A percentile compares a stretch with the other conserved stretches of the same genome.
Evolutionary conservation across 2,888 invertebrate genomes (phyloP).

Genomic region (Colletes collaris): DNA sequence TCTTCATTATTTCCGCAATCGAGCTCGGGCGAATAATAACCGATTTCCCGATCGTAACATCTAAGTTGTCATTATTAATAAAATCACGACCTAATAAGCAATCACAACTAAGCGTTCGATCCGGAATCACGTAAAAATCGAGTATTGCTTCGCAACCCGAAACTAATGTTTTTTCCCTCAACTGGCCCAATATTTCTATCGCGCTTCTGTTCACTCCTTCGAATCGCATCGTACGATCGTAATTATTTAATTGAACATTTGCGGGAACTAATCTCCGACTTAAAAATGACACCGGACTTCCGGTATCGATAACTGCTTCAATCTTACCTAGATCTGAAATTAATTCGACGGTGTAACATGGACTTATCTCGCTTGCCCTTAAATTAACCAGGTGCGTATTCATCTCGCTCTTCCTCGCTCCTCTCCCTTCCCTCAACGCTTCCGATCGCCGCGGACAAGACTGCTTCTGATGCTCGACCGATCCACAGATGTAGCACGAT

Average conservation of each 20-base stretch:
- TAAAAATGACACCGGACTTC: slow-evolving; percentile 22
- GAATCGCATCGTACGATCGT: not conserved
- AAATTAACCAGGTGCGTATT: slow-evolving; percentile 10
- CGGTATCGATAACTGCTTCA: slow-evolving; percentile 8
- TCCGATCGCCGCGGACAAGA: not conserved
- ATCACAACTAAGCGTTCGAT: not conserved
- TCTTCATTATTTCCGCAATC: not conserved
- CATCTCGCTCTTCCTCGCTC: not conserved
- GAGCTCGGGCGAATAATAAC: no score
- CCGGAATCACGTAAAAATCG: slow-evolving; percentile 15
- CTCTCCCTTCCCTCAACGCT: not conserved
- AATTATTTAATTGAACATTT: not conserved
- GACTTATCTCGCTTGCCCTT: not conserved
- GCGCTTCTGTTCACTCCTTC: slow-evolving; percentile 17
- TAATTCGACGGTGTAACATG: not conserved
- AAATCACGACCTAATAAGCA: slow-evolving; percentile 30
- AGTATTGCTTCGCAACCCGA: not conserved
- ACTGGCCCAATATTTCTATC: slow-evolving; percentile 9
- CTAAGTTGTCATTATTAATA: slow-evolving; percentile 1
- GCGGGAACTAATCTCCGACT: not conserved
- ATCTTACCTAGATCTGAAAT: not conserved
- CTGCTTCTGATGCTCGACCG: not conserved
- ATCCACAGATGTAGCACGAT: slow-evolving; percentile 20
- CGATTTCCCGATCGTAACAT: no score
- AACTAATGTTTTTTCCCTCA: slow-evolving; percentile 1